Conservation (phyloP, 1,140 invertebrate genomes). For the Papilio dardanus region DNA sequence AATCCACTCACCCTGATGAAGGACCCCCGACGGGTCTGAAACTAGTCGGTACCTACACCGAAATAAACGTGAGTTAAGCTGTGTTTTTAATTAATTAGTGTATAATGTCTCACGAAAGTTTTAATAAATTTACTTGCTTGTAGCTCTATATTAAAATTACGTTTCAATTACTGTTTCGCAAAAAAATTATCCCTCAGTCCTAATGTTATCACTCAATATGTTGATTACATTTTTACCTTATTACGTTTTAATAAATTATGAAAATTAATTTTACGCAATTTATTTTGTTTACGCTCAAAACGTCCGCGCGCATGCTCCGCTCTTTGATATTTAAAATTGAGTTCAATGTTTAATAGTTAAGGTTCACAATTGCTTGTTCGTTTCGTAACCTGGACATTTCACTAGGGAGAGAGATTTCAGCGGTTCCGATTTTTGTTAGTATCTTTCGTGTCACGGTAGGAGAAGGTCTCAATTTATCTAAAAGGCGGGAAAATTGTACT, state of each 20-base stretch:
- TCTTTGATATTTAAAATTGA: constrained; percentile 53
- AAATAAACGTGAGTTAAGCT: too few relatives aligned
- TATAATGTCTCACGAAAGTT: too few relatives aligned
- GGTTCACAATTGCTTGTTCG: constrained; percentile 43
- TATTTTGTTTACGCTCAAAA: constrained; percentile 7
- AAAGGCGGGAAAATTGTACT: constrained; percentile 34
- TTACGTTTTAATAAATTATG: constrained; percentile 1
- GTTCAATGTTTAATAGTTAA: constrained; percentile 48
- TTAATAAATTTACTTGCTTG: too few relatives aligned
- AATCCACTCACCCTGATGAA: too few relatives aligned
- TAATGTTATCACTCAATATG: too few relatives aligned
- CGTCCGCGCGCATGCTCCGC: constrained; percentile 62
- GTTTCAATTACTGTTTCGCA: too few relatives aligned
- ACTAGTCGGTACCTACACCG: too few relatives aligned
- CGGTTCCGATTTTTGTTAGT: constrained; percentile 53
- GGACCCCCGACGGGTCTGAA: too few relatives aligned
- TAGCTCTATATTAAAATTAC: too few relatives aligned
- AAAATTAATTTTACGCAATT: neutral
- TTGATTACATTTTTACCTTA: neutral
- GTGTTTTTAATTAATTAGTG: too few relatives aligned
- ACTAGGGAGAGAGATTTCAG: constrained; percentile 36
- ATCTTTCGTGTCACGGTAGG: constrained; percentile 35
- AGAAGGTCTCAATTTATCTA: constrained; percentile 19
- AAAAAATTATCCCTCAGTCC: too few relatives aligned
- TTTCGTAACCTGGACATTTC: constrained; percentile 8